Evolutionary conservation across 1,140 invertebrate species (phyloP), one percentile per base, ranked within the genome.

Genomic region (Drosophila rhopaloa): DNA sequence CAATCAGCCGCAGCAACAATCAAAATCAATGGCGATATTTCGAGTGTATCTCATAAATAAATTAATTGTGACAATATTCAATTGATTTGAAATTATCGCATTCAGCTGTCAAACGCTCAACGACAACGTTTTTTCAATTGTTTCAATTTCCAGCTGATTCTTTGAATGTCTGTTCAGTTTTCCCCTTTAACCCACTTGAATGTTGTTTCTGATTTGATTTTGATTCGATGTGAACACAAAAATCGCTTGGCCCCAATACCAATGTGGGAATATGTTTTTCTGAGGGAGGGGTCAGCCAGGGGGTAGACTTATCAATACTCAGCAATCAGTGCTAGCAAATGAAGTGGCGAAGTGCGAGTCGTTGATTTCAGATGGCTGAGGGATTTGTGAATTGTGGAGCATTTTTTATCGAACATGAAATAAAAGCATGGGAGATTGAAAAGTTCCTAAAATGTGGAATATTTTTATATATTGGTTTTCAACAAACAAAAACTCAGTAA

Each of bases 41-140:
- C 65, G 75, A 77, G 75, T 77, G 71, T 81, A 75, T 89, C 84
- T 83, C 56, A 70, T 84, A 78, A 84, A 88, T 81, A 84, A 88
- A 88, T 88, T 88, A 88, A 89, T 88, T 89, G 84, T 84, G 84
- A 84, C 84, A 89, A 89, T 84, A 89, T 81, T 89, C 84, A 88
- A 88, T 89, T 89, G 84, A 88, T 89, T 89, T 84, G 84, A 84
- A 88, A 84, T 89, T 88, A 88, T 88, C 85, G 84, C 80, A 83
- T 81, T 88, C 85, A 84, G 66, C 84, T 88, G 84, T 88, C 84
- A 88, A 63, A 27, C 57, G 72, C 46, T 51, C 72, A 74, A 47
- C 55, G 46, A 62, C 59, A 76, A 32, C 48, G 56, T 40, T 62
- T 84, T 78, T 79, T 88, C 56, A 79, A 82, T 84, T 83, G 81